phyloP scores from a whole-genome alignment of 2,113 vertebrate species.

The Nerophis lumbriciformis region DNA sequence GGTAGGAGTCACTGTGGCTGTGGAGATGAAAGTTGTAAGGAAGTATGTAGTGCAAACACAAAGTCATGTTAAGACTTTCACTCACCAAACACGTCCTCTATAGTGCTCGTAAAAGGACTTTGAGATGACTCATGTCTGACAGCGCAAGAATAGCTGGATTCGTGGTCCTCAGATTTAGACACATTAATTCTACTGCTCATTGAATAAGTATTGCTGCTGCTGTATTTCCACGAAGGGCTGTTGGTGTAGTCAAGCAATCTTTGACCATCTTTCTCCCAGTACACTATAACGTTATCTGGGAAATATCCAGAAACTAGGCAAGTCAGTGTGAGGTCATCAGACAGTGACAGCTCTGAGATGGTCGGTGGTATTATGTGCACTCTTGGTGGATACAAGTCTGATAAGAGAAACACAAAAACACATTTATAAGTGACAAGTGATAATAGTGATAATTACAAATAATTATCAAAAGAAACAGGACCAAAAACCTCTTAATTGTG shows the following conservation, averaged over 20 bases:
- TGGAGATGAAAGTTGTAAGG: background rate
- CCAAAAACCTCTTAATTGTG: too few relatives aligned
- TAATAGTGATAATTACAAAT: too few relatives aligned
- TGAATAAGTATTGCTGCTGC: conserved; percentile 34
- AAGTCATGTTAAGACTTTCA: background rate
- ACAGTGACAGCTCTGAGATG: conserved; percentile 23
- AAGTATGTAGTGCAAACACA: background rate
- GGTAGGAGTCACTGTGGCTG: conserved; percentile 36
- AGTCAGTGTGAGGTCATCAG: conserved; percentile 23
- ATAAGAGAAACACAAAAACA: conserved; percentile 5
- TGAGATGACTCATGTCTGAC: conserved; percentile 60
- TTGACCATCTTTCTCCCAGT: conserved; percentile 54
- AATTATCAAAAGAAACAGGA: too few relatives aligned
- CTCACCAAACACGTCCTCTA: conserved; percentile 60
- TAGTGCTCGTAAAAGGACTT: conserved; percentile 7
- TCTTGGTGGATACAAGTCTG: conserved; percentile 36
- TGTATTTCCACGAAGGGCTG: conserved; percentile 33
- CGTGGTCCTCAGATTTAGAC: conserved; percentile 13
- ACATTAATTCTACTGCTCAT: conserved; percentile 56
- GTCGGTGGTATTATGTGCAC: conserved; percentile 48
- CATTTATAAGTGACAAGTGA: background rate
- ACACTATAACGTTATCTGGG: conserved; percentile 50
- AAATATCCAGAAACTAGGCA: conserved; percentile 59
- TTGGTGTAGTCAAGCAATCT: conserved; percentile 38
- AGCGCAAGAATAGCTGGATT: conserved; percentile 52